phyloP scores from a whole-genome alignment of 2,797 vertebrate genomes.

The Pyrocephalus nanus region DNA sequence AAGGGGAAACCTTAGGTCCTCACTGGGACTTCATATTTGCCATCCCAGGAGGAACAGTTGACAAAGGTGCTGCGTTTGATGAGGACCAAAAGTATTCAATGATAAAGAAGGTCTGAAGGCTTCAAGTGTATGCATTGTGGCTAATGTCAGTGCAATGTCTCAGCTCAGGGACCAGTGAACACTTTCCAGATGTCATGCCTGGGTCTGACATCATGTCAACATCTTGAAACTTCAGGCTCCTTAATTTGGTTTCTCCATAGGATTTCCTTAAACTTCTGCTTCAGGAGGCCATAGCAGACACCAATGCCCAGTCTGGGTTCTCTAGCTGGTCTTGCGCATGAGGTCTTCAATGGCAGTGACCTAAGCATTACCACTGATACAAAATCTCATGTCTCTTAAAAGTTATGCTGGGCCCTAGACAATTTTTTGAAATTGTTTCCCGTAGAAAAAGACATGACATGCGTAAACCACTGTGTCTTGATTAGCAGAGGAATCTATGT shows the following conservation, averaged over 20 bases:
- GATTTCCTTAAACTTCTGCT: background rate
- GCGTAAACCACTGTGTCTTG: background rate
- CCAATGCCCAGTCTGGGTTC: background rate
- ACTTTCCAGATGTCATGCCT: background rate
- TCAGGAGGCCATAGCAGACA: background rate
- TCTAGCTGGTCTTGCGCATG: background rate
- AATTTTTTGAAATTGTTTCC: background rate
- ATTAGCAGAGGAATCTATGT: conserved; percentile 36
- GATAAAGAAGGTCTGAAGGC: background rate
- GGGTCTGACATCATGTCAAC: background rate
- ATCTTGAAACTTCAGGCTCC: background rate
- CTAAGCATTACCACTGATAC: background rate
- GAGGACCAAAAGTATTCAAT: background rate
- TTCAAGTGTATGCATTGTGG: background rate
- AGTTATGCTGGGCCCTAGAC: background rate
- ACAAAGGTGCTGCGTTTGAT: background rate
- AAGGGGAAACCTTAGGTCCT: background rate
- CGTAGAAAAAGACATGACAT: background rate
- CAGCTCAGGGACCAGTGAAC: background rate
- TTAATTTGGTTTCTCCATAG: background rate
- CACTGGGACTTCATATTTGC: background rate
- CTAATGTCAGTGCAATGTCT: background rate
- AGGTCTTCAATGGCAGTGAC: background rate
- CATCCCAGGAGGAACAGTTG: background rate
- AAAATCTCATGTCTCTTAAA: background rate